phyloP scores from a whole-genome alignment of 53 echinoderm and acorn worm species.

The Zoroaster sp. region DNA sequence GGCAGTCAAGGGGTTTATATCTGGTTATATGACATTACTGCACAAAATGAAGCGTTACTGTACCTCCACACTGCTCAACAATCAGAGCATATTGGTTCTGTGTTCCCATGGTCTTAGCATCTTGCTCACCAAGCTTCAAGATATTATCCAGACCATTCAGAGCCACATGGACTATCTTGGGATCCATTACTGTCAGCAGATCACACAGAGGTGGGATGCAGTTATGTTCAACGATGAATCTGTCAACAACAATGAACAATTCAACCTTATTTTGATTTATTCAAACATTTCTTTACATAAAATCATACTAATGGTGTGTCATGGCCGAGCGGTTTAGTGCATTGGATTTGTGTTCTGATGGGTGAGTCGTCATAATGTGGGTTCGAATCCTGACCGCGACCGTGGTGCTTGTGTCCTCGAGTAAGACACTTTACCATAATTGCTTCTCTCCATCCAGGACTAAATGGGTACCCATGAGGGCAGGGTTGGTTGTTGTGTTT shows the following conservation, averaged over 20 bases:
- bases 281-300: too few species aligned
- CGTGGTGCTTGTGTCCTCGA: too few species aligned
- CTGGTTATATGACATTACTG: not conserved
- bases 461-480: too few species aligned
- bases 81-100: constrained; percentile 79
- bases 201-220: constrained; percentile 95
- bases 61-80: constrained; percentile 88
- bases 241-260: constrained; percentile 30
- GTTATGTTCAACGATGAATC: constrained; percentile 89
- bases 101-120: constrained; percentile 61
- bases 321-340: too few species aligned
- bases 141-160: constrained; percentile 96
- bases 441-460: too few species aligned
- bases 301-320: too few species aligned
- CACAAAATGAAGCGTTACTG: not conserved
- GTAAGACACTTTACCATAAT: too few species aligned
- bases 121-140: constrained; percentile 86
- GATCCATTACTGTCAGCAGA: constrained; percentile 95
- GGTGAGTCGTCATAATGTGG: too few species aligned
- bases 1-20: too few species aligned
- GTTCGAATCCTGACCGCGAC: too few species aligned
- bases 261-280: not conserved
- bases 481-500: too few species aligned
- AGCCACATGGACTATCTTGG: constrained; percentile 97
- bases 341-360: too few species aligned